These are phyloP conservation scores for Periophthalmodon schlosseri DNA, from an alignment of 2,113 vertebrate species.

Conservation along the genomic window DNA sequence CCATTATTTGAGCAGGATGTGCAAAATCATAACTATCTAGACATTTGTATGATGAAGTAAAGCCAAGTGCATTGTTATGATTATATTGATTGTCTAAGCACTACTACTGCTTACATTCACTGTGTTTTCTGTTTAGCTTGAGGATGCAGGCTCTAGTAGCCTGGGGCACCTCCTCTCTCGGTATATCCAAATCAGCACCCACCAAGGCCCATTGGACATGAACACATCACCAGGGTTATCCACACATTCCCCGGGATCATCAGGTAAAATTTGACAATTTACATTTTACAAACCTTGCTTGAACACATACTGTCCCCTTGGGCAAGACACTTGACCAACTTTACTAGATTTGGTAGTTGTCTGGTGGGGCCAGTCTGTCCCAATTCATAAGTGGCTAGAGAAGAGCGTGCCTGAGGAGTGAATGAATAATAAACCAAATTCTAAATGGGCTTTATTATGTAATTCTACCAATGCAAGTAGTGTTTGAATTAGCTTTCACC, in stretches of 20 bases:
- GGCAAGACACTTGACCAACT: background rate
- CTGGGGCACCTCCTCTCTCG: constrained; percentile 91
- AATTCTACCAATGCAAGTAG: background rate
- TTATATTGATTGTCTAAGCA: background rate
- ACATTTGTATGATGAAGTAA: background rate
- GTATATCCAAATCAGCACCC: constrained; percentile 89
- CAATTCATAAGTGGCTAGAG: background rate
- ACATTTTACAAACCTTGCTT: background rate
- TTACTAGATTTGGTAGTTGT: background rate
- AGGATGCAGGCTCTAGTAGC: constrained; percentile 94
- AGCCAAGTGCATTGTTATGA: background rate
- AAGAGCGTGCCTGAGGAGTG: constrained; percentile 1
- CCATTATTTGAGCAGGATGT: background rate
- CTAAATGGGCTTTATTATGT: background rate
- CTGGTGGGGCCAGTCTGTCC: background rate
- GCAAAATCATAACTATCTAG: background rate
- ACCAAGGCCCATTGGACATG: constrained; percentile 83
- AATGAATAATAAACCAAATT: background rate
- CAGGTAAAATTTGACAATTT: constrained; percentile 78
- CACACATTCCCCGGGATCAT: constrained; percentile 93
- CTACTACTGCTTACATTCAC: background rate
- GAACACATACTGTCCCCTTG: background rate
- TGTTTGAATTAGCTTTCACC: background rate
- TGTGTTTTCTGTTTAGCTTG: constrained; percentile 78
- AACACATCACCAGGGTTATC: constrained; percentile 94